Evolutionary conservation across 2,797 vertebrate species (phyloP), one percentile per base, ranked within the genome.

Genomic region (Poeciliopsis paucimaculata): DNA sequence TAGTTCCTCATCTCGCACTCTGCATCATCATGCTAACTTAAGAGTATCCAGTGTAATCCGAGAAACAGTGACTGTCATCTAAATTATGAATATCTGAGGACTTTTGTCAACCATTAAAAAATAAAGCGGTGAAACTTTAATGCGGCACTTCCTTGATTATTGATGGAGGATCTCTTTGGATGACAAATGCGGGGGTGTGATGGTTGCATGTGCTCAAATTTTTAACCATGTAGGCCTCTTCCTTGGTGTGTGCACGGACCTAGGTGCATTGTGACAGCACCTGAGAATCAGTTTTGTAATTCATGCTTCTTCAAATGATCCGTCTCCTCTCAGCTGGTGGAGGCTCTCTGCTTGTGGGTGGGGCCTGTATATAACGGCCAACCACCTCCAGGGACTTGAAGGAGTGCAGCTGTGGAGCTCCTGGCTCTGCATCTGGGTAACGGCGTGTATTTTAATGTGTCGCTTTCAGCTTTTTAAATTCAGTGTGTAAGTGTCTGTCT

Each of bases 21-120:
- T 39, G 75, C 53, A 72, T 80, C 68, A 72, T 87, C 85, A 88
- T 77, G 53, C 83, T 78, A 82, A 80, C 89, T 82, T 79, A 82
- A 83, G 74, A 82, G 84, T 84, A 81, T 86, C 84, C 74, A 62
- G 82, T 26, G 87, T 85, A 88, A 93, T 90, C 89, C 78, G 85
- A 92, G 91, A 95, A 91, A 91, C 88, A 85, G 88, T 86, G 89
- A 89, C 91, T 93, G 93, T 93, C 89, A 75, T 82, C 88, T 96
- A 90, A 95, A 96, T 95, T 93, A 95, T 96, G 92, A 95, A 95
- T 94, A 93, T 92, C 85, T 90, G 80, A 94, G 64, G 91, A 95
- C 93, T 94, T 95, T 94, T 95, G 93, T 95, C 93, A 89, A 82
- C 77, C 94, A 95, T 95, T 94, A 95, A 95, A 94, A 95, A 95